A percentile compares a stretch with the other conserved stretches of the same genome.
Conservation (phyloP, 2,113 vertebrate species). For the Pteruthius melanotis region DNA sequence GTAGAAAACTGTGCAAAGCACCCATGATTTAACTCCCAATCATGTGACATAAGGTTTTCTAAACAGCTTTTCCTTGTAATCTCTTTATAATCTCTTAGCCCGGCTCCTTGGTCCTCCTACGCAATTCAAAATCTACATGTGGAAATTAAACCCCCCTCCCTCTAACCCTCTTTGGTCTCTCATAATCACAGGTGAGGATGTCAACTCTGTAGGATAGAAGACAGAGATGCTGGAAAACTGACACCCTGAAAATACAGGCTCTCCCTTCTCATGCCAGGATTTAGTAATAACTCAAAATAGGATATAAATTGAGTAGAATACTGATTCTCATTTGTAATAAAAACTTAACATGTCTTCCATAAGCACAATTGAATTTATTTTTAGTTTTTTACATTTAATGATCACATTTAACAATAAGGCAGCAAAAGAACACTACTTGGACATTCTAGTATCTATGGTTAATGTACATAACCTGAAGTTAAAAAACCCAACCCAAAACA, state of each 20-base stretch:
- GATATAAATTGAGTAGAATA: background rate
- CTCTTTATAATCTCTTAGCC: background rate
- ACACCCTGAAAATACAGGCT: background rate
- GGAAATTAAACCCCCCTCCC: background rate
- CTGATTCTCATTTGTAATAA: background rate
- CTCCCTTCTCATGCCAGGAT: background rate
- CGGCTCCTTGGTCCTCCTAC: background rate
- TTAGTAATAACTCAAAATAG: background rate
- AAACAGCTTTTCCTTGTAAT: slow-evolving; percentile 28
- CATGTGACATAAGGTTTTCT: background rate
- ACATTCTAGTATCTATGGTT: background rate
- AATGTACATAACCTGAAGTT: background rate
- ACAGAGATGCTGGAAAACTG: background rate
- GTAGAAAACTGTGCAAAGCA: background rate
- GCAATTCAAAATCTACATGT: background rate
- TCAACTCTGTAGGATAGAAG: background rate
- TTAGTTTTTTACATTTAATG: background rate
- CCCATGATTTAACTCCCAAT: background rate
- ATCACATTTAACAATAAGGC: background rate
- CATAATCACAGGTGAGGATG: background rate
- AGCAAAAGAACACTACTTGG: background rate
- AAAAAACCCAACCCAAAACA: background rate
- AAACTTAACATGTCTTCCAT: background rate
- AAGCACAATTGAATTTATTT: background rate
- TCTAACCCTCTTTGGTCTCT: background rate